These are phyloP conservation scores for Thymelicus lineola DNA, from an alignment of 2,888 invertebrate genomes.

Conservation along the genomic window DNA sequence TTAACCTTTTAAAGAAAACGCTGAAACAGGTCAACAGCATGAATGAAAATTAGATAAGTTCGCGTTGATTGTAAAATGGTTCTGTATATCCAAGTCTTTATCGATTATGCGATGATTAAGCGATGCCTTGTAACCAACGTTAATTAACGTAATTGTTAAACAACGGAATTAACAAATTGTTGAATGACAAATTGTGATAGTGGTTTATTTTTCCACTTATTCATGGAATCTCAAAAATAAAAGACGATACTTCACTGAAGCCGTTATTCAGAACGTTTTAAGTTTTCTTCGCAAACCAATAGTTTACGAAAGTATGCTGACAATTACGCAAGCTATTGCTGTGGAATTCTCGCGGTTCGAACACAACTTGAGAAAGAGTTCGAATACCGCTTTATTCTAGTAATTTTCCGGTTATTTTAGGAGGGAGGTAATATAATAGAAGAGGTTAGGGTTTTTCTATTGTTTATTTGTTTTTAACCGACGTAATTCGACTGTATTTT, in stretches of 20 bases:
- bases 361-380: not conserved
- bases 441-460: too few species aligned
- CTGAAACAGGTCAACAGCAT: slow-evolving; percentile 18
- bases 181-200: too few species aligned
- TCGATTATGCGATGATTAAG: not conserved
- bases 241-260: not conserved
- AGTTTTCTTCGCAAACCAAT: not conserved
- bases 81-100: not conserved
- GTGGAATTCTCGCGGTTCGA: not conserved
- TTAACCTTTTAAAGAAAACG: slow-evolving; percentile 39
- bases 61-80: not conserved
- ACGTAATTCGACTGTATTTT: too few species aligned
- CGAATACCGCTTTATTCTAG: not conserved
- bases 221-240: too few species aligned
- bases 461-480: too few species aligned
- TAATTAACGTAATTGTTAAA: too few species aligned
- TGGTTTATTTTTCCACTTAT: too few species aligned
- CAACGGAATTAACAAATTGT: too few species aligned
- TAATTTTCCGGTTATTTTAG: too few species aligned
- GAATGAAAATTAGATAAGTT: not conserved
- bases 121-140: too few species aligned
- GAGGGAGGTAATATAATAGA: too few species aligned
- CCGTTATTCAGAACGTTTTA: not conserved
- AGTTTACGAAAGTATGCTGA: not conserved
- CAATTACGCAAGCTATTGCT: not conserved